Evolutionary conservation across 30 jellyfish, hydroid and myxozoan species (phyloP).

Genomic region (Catostylus mosaicus): DNA sequence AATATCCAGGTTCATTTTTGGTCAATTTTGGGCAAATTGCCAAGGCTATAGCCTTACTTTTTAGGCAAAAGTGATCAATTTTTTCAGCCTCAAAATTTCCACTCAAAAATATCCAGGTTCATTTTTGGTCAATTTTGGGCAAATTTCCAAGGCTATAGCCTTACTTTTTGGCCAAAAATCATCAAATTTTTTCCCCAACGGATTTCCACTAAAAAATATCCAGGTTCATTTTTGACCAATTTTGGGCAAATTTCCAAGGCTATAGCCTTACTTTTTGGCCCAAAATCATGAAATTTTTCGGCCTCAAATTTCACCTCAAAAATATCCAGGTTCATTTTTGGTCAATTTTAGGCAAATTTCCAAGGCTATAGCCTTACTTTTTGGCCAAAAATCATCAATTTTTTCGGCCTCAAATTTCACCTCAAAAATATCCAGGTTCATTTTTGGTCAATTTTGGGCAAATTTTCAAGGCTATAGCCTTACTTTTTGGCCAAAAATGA

Average conservation of each 20-base stretch:
- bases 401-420: not conserved
- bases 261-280: not conserved
- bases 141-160: slow-evolving; percentile 21
- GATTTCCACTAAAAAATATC: not conserved
- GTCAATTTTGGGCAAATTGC: not conserved
- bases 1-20: not conserved
- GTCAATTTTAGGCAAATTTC: not conserved
- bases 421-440: not conserved
- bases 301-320: no score
- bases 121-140: not conserved
- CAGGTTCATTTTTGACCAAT: not conserved
- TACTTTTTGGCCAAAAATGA: no score
- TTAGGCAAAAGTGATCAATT: not conserved
- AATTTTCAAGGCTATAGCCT: not conserved
- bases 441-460: not conserved
- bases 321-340: no score
- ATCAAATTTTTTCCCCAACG: not conserved
- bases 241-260: not conserved
- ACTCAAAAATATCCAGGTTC: not conserved
- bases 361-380: slow-evolving; percentile 1
- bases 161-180: slow-evolving; percentile 1
- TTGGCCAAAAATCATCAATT: not conserved
- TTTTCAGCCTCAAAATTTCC: not conserved
- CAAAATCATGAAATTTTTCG: no score
- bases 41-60: slow-evolving; percentile 20